Evolutionary conservation across 2,888 invertebrate genomes (phyloP).

Genomic region (Marronus borbonicus): DNA sequence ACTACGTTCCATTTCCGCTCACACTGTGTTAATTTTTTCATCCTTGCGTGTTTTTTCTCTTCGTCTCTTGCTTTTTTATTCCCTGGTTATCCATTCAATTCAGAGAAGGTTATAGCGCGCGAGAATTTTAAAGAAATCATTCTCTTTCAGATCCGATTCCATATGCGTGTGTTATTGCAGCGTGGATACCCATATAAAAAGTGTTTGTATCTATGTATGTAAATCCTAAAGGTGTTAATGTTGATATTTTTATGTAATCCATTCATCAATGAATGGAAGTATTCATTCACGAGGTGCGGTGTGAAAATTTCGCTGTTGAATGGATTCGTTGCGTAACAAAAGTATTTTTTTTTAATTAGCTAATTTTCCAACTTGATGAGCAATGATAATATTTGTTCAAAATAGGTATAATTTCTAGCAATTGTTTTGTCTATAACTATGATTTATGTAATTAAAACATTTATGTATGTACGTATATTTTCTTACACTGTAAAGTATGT

Average conservation of each 20-base stretch:
- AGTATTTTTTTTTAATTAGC: no score
- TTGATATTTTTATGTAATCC: background rate
- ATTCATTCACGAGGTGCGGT: slow-evolving; percentile 16
- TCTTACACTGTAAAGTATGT: no score
- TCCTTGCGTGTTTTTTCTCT: slow-evolving; percentile 8
- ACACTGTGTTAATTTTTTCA: slow-evolving; percentile 29
- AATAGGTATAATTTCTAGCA: background rate
- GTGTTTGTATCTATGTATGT: background rate
- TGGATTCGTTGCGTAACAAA: no score
- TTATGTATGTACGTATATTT: no score
- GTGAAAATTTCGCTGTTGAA: background rate
- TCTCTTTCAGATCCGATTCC: background rate
- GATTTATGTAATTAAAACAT: no score
- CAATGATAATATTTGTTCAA: no score
- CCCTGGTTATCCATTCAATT: slow-evolving; percentile 13
- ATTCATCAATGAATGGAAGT: slow-evolving; percentile 24
- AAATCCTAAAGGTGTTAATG: slow-evolving; percentile 36
- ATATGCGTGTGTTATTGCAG: background rate
- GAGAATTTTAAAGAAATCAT: background rate
- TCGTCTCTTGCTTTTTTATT: slow-evolving; percentile 16
- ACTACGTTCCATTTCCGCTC: slow-evolving; percentile 42
- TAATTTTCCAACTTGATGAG: no score
- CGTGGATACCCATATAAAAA: background rate
- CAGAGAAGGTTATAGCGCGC: background rate
- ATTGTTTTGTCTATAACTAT: no score